These are phyloP conservation scores for Tangara arthus DNA, from an alignment of 2,797 vertebrate species.

Conservation along the genomic window DNA sequence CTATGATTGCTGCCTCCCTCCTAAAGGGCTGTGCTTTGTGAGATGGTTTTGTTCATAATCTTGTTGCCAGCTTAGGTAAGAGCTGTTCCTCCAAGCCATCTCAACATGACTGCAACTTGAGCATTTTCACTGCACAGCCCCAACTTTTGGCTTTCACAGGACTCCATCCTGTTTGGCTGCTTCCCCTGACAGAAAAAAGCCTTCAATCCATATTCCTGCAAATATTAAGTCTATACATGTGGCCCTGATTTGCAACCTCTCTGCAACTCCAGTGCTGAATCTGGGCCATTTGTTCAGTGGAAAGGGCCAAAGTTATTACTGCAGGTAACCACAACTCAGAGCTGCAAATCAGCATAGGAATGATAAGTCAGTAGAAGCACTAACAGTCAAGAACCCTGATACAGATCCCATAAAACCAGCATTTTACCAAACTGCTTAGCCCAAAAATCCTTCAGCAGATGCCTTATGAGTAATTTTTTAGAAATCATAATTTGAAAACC, in stretches of 20 bases:
- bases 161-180: not conserved
- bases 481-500: constrained; percentile 44
- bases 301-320: constrained; percentile 36
- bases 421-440: not conserved
- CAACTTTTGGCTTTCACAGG: not conserved
- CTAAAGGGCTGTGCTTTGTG: not conserved
- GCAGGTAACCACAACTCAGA: constrained; percentile 49
- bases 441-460: constrained; percentile 57
- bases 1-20: not conserved
- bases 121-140: not conserved
- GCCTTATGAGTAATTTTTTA: constrained; percentile 2
- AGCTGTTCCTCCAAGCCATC: not conserved
- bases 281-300: constrained; percentile 12
- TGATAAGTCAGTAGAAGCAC: not conserved
- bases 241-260: constrained; percentile 48
- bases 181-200: not conserved
- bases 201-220: constrained; percentile 1
- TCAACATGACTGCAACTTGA: not conserved
- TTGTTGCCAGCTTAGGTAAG: not conserved
- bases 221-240: constrained; percentile 1
- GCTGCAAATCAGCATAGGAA: constrained; percentile 37
- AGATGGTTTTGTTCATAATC: not conserved
- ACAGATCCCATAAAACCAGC: constrained; percentile 4
- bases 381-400: constrained; percentile 10
- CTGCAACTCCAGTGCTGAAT: constrained; percentile 23